These are phyloP conservation scores for Eupithecia exiguata DNA, from an alignment of 2,888 invertebrate genomes.

Conservation along the genomic window DNA sequence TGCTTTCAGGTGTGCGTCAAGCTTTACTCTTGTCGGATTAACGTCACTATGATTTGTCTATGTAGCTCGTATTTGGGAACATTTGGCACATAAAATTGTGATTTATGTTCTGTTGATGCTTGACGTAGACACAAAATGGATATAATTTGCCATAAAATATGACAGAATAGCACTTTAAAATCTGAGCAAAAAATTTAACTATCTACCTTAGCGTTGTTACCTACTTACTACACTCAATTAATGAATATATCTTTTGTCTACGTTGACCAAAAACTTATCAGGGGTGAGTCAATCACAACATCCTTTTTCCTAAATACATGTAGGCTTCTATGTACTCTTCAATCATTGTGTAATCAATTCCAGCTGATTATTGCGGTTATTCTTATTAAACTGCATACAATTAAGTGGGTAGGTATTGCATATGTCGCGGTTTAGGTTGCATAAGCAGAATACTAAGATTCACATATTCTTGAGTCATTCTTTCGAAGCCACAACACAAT, in stretches of 20 bases:
- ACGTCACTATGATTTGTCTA: background rate
- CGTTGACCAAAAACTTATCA: background rate
- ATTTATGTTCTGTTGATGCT: constrained; percentile 9
- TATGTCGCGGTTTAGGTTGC: constrained; percentile 1
- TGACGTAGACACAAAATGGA: constrained; percentile 1
- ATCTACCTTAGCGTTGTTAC: background rate
- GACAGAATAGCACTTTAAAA: constrained; percentile 7
- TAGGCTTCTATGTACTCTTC: background rate
- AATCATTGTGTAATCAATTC: background rate
- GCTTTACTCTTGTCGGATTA: background rate
- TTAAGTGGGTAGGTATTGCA: background rate
- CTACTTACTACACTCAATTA: background rate
- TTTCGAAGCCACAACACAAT: background rate
- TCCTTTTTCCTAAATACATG: background rate
- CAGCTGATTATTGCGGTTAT: background rate
- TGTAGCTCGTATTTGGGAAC: background rate
- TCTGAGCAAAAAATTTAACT: background rate
- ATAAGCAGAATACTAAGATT: background rate
- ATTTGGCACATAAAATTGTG: constrained; percentile 5
- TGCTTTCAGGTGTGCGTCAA: too few species aligned
- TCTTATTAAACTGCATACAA: background rate
- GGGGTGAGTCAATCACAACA: background rate
- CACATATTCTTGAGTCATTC: background rate
- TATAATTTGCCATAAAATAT: constrained; percentile 4
- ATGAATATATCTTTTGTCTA: background rate